These are phyloP conservation scores for Clinocottus analis DNA, from an alignment of 2,113 vertebrate species.

Conservation along the genomic window DNA sequence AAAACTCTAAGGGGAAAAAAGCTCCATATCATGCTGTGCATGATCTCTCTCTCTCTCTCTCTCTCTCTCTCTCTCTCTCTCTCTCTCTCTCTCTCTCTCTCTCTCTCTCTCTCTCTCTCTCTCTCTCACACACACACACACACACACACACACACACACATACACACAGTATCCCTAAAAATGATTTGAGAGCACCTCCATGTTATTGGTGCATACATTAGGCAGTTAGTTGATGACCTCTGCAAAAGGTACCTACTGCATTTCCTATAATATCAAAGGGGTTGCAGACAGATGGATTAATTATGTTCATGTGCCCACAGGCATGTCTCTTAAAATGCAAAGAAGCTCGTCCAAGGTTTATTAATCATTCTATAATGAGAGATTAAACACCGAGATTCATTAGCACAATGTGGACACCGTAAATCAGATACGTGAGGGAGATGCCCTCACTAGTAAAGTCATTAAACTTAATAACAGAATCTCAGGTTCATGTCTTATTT, in stretches of 20 bases:
- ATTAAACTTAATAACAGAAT: slow-evolving; percentile 50
- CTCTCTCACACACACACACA: neutral
- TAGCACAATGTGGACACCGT: slow-evolving; percentile 50
- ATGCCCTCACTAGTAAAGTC: slow-evolving; percentile 26
- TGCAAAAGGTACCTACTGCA: slow-evolving; percentile 32
- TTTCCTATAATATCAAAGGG: slow-evolving; percentile 50
- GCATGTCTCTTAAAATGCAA: slow-evolving; percentile 58
- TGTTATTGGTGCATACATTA: slow-evolving; percentile 36
- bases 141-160: neutral
- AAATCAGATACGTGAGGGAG: slow-evolving; percentile 58
- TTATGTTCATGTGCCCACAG: slow-evolving; percentile 45
- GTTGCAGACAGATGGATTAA: slow-evolving; percentile 60
- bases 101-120: neutral
- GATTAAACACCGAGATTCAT: slow-evolving; percentile 67
- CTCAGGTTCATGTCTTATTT: slow-evolving; percentile 50
- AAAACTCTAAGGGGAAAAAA: neutral
- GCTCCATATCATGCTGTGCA: neutral
- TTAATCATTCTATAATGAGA: slow-evolving; percentile 73
- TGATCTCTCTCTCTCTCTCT: neutral
- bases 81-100: neutral
- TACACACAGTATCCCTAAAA: neutral
- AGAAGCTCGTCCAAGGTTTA: slow-evolving; percentile 47
- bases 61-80: neutral
- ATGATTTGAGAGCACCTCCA: slow-evolving; percentile 12
- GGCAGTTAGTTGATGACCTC: slow-evolving; percentile 53